Conservation (phyloP, 2,797 vertebrate genomes). For the Gymnothorax javanicus region DNA sequence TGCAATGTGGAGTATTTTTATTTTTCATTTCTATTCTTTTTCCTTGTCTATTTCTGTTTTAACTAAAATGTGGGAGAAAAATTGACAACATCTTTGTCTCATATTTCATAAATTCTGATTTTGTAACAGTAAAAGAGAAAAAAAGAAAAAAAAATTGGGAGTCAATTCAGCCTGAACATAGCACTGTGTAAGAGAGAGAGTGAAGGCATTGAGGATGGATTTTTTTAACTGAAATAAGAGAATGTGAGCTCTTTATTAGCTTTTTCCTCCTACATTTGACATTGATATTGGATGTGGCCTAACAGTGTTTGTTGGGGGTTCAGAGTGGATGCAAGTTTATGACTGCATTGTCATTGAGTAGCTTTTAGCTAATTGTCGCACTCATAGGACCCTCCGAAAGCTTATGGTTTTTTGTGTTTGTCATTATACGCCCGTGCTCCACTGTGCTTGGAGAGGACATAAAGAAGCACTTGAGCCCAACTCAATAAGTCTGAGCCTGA, state of each 20-base stretch:
- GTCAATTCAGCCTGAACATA: not conserved
- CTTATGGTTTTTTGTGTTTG: not conserved
- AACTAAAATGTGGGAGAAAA: too few species aligned
- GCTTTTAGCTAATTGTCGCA: not conserved
- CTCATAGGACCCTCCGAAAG: not conserved
- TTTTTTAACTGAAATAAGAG: not conserved
- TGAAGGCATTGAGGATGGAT: not conserved
- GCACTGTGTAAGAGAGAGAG: not conserved
- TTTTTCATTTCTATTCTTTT: too few species aligned
- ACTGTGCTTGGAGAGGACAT: not conserved
- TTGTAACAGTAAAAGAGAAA: not conserved
- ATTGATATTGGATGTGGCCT: not conserved
- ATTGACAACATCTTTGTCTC: too few species aligned
- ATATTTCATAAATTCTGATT: too few species aligned
- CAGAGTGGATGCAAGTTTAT: not conserved
- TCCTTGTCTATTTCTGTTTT: too few species aligned
- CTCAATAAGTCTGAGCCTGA: not conserved
- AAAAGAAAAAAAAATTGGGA: not conserved
- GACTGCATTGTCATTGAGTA: not conserved
- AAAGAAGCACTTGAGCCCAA: not conserved
- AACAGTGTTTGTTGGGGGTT: not conserved
- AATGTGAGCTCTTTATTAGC: not conserved
- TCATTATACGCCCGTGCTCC: not conserved
- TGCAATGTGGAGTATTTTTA: conserved; percentile 57
- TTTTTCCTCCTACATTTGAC: not conserved